A percentile compares a stretch with the other conserved stretches of the same genome.
phyloP scores from a whole-genome alignment of 2,113 vertebrate genomes.

The Lampris incognitus region DNA sequence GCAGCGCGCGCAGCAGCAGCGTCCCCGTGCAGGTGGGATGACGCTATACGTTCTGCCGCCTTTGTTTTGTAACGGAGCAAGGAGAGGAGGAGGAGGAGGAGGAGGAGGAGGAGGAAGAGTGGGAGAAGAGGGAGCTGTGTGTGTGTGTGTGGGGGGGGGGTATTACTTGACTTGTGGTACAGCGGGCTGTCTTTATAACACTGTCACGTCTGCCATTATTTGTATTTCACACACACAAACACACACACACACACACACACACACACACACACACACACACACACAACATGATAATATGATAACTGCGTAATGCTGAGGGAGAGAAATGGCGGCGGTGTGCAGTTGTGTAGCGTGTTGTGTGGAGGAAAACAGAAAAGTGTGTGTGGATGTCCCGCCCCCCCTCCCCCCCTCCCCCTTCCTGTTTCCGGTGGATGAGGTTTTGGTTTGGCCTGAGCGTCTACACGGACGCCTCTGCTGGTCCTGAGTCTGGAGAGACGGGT shows the following conservation, averaged over 20 bases:
- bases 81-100: conserved; percentile 48
- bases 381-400: background rate
- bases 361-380: background rate
- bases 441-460: too few relatives aligned
- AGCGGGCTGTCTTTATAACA: conserved; percentile 61
- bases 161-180: conserved; percentile 65
- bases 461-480: conserved; percentile 34
- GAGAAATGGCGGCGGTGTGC: too few relatives aligned
- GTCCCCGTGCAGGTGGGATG: conserved; percentile 64
- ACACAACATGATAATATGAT: background rate
- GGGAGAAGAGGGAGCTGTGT: conserved; percentile 29
- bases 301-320: too few relatives aligned
- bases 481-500: conserved; percentile 71
- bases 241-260: background rate
- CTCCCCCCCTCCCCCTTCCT: background rate
- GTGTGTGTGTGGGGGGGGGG: conserved; percentile 49
- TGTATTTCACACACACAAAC: conserved; percentile 15
- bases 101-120: conserved; percentile 66
- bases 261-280: too few relatives aligned
- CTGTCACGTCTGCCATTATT: conserved; percentile 49
- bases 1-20: too few relatives aligned
- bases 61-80: conserved; percentile 81
- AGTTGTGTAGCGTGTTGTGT: too few relatives aligned
- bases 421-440: too few relatives aligned
- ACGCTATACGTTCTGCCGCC: conserved; percentile 77